Percentiles rank a stretch among this genome's conserved stretches.
Conservation (phyloP, 2,888 invertebrate genomes). For the Hedya salicella region DNA sequence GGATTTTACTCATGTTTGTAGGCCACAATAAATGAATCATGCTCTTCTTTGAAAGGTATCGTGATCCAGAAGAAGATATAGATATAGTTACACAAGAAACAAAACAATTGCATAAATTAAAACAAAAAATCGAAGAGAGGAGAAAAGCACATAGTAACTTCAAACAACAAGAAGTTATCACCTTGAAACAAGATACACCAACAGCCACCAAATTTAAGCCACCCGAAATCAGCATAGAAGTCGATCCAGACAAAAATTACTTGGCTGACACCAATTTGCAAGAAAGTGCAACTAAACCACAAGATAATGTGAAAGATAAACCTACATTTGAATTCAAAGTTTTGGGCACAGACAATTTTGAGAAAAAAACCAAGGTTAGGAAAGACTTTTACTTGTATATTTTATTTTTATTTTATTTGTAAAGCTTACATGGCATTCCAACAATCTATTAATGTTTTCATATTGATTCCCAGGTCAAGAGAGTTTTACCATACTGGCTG, state of each 20-base stretch:
- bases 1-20: background rate
- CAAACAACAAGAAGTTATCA: conserved; percentile 58
- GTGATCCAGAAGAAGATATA: conserved; percentile 68
- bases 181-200: conserved; percentile 52
- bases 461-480: conserved; percentile 85
- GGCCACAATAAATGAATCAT: background rate
- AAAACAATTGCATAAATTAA: conserved; percentile 83
- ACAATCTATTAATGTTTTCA: conserved; percentile 36
- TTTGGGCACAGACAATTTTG: conserved; percentile 87
- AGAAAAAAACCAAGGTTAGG: conserved; percentile 81
- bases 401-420: too few species aligned
- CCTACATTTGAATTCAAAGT: conserved; percentile 85
- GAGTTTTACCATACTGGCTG: conserved; percentile 95
- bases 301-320: conserved; percentile 49
- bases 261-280: conserved; percentile 45
- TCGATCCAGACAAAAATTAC: conserved; percentile 42
- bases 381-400: background rate
- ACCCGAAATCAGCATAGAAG: conserved; percentile 45
- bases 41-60: conserved; percentile 67
- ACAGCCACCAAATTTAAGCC: conserved; percentile 47
- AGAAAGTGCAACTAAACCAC: conserved; percentile 39
- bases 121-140: conserved; percentile 86
- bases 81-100: conserved; percentile 78
- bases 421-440: too few species aligned
- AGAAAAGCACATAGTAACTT: conserved; percentile 65